Base-by-base conservation (phyloP, 2,888 invertebrate species). In the Poecilus cupreus region DNA sequence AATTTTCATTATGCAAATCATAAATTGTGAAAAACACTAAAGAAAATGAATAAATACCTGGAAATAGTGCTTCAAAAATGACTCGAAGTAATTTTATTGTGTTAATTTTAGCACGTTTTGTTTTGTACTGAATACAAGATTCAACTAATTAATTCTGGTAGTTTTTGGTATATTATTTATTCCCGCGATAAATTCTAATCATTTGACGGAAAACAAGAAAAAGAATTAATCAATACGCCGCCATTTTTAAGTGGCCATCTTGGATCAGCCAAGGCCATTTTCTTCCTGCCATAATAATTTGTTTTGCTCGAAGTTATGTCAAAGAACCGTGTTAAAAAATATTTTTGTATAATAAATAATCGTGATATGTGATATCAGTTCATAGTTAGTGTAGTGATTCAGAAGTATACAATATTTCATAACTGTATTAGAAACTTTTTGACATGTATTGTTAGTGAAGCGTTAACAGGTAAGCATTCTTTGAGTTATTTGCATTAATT, bases 201-300 rank as follows among this genome's bases (percentile, higher is more conserved):
- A 43, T 51, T 24, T 75, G 32, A 75, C 26, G 32, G 75, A 49
- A 51, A 74, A 75, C 64, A 81, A 81, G 74, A 81, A 81, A 64
- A 81, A 75, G 75, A 81, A 75, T n/a, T 54, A 39, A 79, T 79
- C 79, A 79, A 79, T 79, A 79, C 10, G 18, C n/a, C 74, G 81
- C 81, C 81, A 81, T 81, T 72, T 81, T 81, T 26, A 49, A 24
- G 75, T 26, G 13, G 75, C 51, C 32, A 24, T 43, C 46, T 72
- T 46, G 43, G 32, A 68, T 72, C 22, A 24, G 11, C 24, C 43
- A 78, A 78, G 78, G 57, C 76, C 57, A 37, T 37, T 54, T 60
- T 51, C 26, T n/a, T 68, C 18, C 37, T 78, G 60, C 78, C 54
- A 75, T 75, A 37, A 49, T 37, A 57, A 54, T 32, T 75, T 75